Conservation (phyloP, 2,113 vertebrate species). For the Heterotis niloticus region DNA sequence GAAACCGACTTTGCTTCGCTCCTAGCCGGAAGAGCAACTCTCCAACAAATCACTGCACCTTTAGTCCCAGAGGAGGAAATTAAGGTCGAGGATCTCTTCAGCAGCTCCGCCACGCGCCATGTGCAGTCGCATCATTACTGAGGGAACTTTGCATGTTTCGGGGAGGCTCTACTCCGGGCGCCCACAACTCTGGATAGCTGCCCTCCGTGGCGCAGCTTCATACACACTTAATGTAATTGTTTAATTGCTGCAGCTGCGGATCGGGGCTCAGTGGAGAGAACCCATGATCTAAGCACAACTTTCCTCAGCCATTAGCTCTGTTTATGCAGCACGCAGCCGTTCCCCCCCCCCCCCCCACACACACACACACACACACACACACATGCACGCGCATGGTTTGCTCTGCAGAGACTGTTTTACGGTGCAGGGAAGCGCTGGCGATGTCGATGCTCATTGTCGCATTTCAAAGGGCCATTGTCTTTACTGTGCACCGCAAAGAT, state of each 20-base stretch:
- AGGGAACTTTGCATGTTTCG: neutral
- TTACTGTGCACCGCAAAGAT: no score
- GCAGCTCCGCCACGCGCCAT: neutral
- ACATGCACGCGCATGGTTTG: neutral
- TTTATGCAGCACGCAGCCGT: neutral
- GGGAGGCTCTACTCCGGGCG: neutral
- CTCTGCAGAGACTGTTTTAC: no score
- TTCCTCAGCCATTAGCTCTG: neutral
- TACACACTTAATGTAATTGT: neutral
- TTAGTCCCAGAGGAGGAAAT: no score
- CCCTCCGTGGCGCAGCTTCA: neutral
- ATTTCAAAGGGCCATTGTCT: no score
- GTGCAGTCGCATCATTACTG: neutral
- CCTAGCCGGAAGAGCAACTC: no score
- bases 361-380: neutral
- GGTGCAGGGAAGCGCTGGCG: no score
- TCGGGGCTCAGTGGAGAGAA: neutral
- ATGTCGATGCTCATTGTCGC: no score
- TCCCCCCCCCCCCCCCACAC: neutral
- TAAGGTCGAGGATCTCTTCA: no score
- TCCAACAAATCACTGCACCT: no score
- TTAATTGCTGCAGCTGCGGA: conserved; percentile 25
- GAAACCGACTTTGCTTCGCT: no score
- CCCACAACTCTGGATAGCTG: neutral
- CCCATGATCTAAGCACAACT: neutral